Base-by-base conservation (phyloP, 1,140 invertebrate genomes). In the Bathynomus jamesi region DNA sequence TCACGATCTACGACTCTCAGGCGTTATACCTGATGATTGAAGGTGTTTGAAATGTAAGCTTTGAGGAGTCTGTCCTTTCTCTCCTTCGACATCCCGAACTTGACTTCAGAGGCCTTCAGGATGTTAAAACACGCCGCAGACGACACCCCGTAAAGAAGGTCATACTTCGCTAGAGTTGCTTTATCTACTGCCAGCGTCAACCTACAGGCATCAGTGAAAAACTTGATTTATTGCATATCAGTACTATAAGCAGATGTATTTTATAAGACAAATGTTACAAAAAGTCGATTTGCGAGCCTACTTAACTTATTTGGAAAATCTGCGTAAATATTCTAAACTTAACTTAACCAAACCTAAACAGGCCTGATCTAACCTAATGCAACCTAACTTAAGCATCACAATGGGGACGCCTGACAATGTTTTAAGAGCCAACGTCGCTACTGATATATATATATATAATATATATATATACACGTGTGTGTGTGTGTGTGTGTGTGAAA, bases 51-150 rank as follows among this genome's bases (percentile, higher is more conserved):
- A 25, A 94, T 90, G 80, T 98, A 94, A 13, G 95, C 97, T 76
- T 95, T 86, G 77, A 98, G 87, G 78, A 97, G 95, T 81, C 90
- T 89, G 80, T 95, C 92, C 71, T 95, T 87, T 69, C 93, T 84
- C 79, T 92, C 90, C 40, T 91, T 90, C 79, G 95, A 92, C 79
- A 99, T 94, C n/a, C 96, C 96, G 78, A 93, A 91, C 96, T 94
- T 73, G 87, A 87, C 64, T 90, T 79, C 75, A 10, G 24, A 32
- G 32, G 82, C 78, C 69, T 84, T 82, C 17, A 84, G 80, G 74
- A 85, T 81, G 70, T 83, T 82, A 75, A 84, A 83, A 11, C 85
- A 83, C 78, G 88, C 86, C 69, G 85, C 82, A 67, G 81, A 80
- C 31, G 84, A 83, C 27, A 86, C 82, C 7, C 87, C 87, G 66